Evolutionary conservation across 1,140 invertebrate genomes (phyloP).

Genomic region (Cryptotermes secundus): DNA sequence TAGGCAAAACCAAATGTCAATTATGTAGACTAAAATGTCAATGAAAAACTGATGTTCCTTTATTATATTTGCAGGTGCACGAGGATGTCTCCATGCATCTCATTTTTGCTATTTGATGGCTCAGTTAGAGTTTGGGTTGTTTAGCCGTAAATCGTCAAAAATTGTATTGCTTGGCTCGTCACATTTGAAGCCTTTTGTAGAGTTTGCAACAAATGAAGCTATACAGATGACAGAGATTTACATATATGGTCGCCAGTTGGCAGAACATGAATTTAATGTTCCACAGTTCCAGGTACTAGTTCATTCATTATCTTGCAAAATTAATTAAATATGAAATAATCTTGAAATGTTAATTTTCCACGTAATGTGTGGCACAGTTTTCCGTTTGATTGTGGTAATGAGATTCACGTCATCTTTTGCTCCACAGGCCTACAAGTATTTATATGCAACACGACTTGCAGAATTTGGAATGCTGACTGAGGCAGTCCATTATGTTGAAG

Average conservation of each 20-base stretch:
- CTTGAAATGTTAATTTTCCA: background rate
- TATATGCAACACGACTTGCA: slow-evolving; percentile 65
- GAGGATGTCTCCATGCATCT: slow-evolving; percentile 79
- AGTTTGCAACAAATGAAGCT: slow-evolving; percentile 78
- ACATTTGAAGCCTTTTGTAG: slow-evolving; percentile 58
- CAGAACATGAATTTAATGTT: slow-evolving; percentile 71
- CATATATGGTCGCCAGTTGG: slow-evolving; percentile 85
- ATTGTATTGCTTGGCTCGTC: slow-evolving; percentile 79
- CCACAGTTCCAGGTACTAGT: slow-evolving; percentile 65
- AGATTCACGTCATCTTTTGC: slow-evolving; percentile 31
- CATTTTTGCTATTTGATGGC: slow-evolving; percentile 94
- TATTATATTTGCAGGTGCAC: slow-evolving; percentile 48
- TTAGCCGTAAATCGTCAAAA: slow-evolving; percentile 61
- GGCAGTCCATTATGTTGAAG: slow-evolving; percentile 80
- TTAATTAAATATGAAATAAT: background rate
- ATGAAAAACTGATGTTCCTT: slow-evolving; percentile 15
- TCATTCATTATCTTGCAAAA: background rate
- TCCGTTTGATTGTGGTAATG: background rate
- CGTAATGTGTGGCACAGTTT: background rate
- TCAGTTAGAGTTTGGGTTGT: slow-evolving; percentile 71
- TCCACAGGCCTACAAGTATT: slow-evolving; percentile 66
- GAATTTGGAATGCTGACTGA: slow-evolving; percentile 77
- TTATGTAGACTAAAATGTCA: background rate
- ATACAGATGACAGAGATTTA: slow-evolving; percentile 94
- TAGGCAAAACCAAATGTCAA: background rate